Base-by-base conservation (phyloP, 2,797 vertebrate species). In the Orientallactaga sibirica region DNA sequence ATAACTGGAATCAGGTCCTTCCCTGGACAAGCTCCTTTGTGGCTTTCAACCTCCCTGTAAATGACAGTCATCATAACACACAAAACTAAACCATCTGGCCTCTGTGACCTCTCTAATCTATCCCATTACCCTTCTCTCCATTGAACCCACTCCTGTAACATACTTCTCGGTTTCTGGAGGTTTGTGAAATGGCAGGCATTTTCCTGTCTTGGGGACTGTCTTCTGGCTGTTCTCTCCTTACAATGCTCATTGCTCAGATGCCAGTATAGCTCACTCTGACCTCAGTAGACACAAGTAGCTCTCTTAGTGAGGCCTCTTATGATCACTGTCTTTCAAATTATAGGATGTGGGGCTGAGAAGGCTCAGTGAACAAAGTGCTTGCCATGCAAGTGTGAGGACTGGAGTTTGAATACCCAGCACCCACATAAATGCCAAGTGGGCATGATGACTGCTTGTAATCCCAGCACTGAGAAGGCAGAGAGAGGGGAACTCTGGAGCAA, bases 1-100 rank as follows among this genome's bases (percentile, higher is more conserved):
- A 0, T 7, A 68, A 70, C 18, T 77, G 48, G 74, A 74, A 58
- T 86, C 7, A 48, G 22, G 20, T 48, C 48, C 29, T 2, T 92
- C 29, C 14, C 29, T 29, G 41, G 24, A 76, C 11, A 52, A 81
- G 9, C 55, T 86, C 64, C 20, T 82, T 24, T 7, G 16, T 24
- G 33, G 62, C 61, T 92, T 93, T 76, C n/a, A 43, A 33, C 74
- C 18, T 75, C 61, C 15, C 62, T 88, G 5, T 27, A 92, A 92
- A 93, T 58, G 61, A 48, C 25, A 81, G 37, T 77, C 64, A 81
- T 37, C 66, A 64, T 66, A 67, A 58, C 52, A 22, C 58, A 73
- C 33, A 91, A 87, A 18, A 27, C 33, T 85, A 81, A 91, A 68
- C 29, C 58, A 71, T 10, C 4, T 66, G 25, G 25, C 22, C 43